Conservation (phyloP, 92 coral and sea anemone genomes). For the Actinostola sp. region DNA sequence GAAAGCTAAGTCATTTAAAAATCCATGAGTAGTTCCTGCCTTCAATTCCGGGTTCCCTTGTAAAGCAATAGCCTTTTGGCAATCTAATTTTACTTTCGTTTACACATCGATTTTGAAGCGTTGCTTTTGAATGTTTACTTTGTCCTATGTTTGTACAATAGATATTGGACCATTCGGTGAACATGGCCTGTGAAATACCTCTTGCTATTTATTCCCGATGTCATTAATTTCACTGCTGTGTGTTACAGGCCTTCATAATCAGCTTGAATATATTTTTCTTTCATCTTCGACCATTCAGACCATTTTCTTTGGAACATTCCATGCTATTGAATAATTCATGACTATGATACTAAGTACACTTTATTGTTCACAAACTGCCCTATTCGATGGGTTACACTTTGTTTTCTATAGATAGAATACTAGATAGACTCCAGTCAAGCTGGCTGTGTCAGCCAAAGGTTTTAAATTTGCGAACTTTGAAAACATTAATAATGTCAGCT, state of each 20-base stretch:
- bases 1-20: background rate
- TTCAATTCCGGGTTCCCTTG: background rate
- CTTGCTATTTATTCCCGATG: background rate
- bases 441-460: no score
- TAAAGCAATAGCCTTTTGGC: background rate
- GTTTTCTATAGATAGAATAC: background rate
- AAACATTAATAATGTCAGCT: no score
- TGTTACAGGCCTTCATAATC: background rate
- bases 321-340: slow-evolving; percentile 15
- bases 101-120: slow-evolving; percentile 1
- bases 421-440: background rate
- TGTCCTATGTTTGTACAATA: no score
- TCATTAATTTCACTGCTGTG: background rate
- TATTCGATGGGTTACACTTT: background rate
- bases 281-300: slow-evolving; percentile 5
- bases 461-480: no score
- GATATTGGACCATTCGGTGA: no score
- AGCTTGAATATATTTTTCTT: background rate
- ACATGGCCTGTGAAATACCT: background rate
- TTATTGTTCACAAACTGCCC: slow-evolving; percentile 18
- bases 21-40: background rate
- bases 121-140: slow-evolving; percentile 18
- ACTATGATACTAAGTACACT: background rate
- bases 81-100: background rate
- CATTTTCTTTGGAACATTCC: slow-evolving; percentile 6